A percentile compares a stretch with the other conserved stretches of the same genome.
Conservation (phyloP, 37 sponge, comb jelly and placozoan species). For the Agelas oroides region DNA sequence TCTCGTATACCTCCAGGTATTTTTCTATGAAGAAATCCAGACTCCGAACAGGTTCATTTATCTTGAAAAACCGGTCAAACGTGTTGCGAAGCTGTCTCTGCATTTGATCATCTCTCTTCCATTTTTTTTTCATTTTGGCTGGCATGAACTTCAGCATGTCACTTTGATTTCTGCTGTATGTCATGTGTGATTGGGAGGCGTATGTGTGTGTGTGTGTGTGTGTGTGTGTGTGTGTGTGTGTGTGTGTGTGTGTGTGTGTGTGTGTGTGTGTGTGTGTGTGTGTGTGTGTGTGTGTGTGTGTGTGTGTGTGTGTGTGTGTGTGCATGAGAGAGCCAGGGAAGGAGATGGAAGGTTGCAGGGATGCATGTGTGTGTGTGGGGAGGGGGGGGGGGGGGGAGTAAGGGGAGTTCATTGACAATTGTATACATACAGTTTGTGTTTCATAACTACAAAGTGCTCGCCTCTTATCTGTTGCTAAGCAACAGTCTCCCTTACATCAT, state of each 20-base stretch:
- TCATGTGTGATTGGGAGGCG: not conserved
- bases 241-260: conserved; percentile 10
- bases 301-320: conserved; percentile 1
- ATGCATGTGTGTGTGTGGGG: not conserved
- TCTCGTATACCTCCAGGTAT: conserved; percentile 59
- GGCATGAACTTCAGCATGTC: conserved; percentile 20
- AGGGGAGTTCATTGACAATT: too few species aligned
- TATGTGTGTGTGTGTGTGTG: conserved; percentile 7
- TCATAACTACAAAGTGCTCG: too few species aligned
- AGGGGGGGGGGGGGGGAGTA: too few species aligned
- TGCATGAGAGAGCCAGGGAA: too few species aligned
- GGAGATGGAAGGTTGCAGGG: too few species aligned
- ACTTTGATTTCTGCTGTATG: not conserved
- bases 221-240: conserved; percentile 2
- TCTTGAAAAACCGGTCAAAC: conserved; percentile 27
- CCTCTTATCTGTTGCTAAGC: too few species aligned
- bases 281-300: conserved; percentile 10
- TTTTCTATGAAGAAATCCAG: conserved; percentile 9
- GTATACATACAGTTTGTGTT: too few species aligned
- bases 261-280: conserved; percentile 10
- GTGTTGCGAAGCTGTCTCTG: conserved; percentile 5
- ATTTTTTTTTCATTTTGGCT: conserved; percentile 14
- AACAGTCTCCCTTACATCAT: too few species aligned
- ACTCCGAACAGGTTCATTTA: too few species aligned
- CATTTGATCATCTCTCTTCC: conserved; percentile 17